Evolutionary conservation across 2,888 invertebrate genomes (phyloP).

Genomic region (Cremastinae sp.): DNA sequence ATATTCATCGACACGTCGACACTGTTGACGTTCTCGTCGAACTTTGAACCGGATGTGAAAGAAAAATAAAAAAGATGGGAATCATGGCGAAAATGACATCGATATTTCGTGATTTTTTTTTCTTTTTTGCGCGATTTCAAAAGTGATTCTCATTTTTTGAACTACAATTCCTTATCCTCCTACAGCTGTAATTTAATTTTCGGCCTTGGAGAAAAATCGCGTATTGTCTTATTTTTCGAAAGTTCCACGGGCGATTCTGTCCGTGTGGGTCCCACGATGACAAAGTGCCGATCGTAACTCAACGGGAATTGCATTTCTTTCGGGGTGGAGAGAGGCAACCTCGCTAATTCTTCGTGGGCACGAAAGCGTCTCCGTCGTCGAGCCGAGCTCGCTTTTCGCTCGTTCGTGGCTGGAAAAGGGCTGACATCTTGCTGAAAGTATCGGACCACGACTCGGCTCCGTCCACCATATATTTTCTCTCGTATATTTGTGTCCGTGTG

Average conservation of each 20-base stretch:
- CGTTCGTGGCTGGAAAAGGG: conserved; percentile 20
- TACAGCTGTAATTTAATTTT: conserved; percentile 67
- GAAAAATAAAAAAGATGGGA: not conserved
- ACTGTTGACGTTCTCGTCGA: conserved; percentile 15
- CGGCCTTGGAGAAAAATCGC: conserved; percentile 61
- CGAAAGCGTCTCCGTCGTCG: conserved; percentile 44
- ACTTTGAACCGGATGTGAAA: conserved; percentile 6
- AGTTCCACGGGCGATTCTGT: not conserved
- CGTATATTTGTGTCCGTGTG: not conserved
- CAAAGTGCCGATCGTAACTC: conserved; percentile 70
- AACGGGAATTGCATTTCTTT: conserved; percentile 70
- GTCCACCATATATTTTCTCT: conserved; percentile 12
- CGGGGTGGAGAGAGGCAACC: conserved; percentile 55
- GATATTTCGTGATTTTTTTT: not conserved
- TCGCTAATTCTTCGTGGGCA: conserved; percentile 62
- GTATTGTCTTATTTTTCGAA: conserved; percentile 64
- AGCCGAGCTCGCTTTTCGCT: conserved; percentile 29
- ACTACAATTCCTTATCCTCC: conserved; percentile 13
- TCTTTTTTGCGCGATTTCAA: not conserved
- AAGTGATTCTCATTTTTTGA: not conserved
- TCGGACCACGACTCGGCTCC: conserved; percentile 40
- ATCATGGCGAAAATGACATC: not conserved
- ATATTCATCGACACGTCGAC: conserved; percentile 17
- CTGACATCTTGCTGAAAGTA: conserved; percentile 59
- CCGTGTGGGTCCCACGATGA: conserved; percentile 60